Evolutionary conservation across 2,113 vertebrate species (phyloP), one percentile per base, ranked within the genome.

Genomic region (Gallinago jamesoni): DNA sequence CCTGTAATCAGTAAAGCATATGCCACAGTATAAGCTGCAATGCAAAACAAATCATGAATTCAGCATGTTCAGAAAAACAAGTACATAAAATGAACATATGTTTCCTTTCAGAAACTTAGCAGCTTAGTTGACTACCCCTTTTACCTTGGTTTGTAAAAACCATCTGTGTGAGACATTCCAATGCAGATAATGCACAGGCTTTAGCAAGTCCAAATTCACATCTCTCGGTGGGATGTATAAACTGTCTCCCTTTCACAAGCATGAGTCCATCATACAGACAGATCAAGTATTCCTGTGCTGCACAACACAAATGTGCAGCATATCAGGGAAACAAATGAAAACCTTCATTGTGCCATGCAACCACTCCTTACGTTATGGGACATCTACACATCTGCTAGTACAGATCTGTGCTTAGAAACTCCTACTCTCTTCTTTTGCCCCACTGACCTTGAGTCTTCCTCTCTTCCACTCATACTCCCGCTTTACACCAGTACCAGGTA

Each of bases 131-230:
- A 68, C 30, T 84, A 14, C 57, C 19, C 60, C 30, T 76, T 76
- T 75, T 93, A 84, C 70, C 63, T 75, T 94, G 62, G 45, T n/a
- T 81, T 94, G 89, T 63, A 70, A 74, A 90, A 92, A n/a, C 17
- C 68, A 57, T 72, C 43, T 25, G 47, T 15, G 19, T 0, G 1
- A 77, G 70, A 57, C 35, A 31, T 84, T 84, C 22, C 50, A 67
- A 22, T 13, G 62, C 27, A 53, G 17, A 28, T 2, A 89, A 31
- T 24, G 92, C 68, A 57, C 0, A 5, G 69, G 33, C 66, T 89
- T 48, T 27, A 83, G 41, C 1, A 0, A 72, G 22, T 47, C 30
- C 53, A 73, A 79, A 66, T 72, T 64, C 77, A 69, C 27, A 66
- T 35, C 17, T 76, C 4, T 1, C 28, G 35, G 33, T 56, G 27